Evolutionary conservation across 1,140 invertebrate genomes (phyloP).

Genomic region (Drosophila sechellia): DNA sequence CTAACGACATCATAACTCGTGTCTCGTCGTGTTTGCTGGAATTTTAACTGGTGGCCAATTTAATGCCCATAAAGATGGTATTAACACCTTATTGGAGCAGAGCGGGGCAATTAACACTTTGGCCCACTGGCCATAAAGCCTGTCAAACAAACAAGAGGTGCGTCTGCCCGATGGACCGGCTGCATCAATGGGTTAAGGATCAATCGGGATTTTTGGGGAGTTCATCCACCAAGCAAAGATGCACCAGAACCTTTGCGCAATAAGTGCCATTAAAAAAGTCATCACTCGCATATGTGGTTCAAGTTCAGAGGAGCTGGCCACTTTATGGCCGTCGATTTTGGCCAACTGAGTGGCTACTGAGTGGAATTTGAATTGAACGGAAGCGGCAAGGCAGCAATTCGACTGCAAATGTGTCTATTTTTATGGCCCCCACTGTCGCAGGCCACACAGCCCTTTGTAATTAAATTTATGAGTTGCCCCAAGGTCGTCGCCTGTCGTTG

Average conservation of each 20-base stretch:
- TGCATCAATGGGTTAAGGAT: constrained; percentile 35
- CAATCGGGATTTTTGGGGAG: not conserved
- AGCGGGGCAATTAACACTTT: constrained; percentile 74
- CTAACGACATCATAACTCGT: constrained; percentile 73
- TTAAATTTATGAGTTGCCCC: constrained; percentile 57
- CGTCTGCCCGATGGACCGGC: constrained; percentile 38
- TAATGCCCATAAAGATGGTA: constrained; percentile 77
- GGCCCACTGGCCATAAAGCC: constrained; percentile 64
- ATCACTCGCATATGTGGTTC: constrained; percentile 36
- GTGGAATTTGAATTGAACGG: constrained; percentile 31
- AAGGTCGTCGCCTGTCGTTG: constrained; percentile 52
- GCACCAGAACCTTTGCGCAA: constrained; percentile 37
- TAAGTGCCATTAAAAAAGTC: constrained; percentile 34
- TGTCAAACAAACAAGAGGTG: constrained; percentile 34
- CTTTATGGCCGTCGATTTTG: constrained; percentile 52
- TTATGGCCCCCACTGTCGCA: constrained; percentile 47
- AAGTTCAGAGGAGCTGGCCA: constrained; percentile 49
- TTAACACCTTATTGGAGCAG: constrained; percentile 70
- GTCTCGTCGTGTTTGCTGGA: constrained; percentile 49
- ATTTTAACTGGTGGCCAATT: constrained; percentile 75
- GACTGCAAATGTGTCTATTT: constrained; percentile 63
- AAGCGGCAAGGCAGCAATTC: not conserved
- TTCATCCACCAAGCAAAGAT: not conserved
- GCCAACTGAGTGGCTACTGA: constrained; percentile 14
- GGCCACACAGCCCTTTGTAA: constrained; percentile 29